phyloP scores from a whole-genome alignment of 2,113 vertebrate species.

The Pomatostomus ruficeps region DNA sequence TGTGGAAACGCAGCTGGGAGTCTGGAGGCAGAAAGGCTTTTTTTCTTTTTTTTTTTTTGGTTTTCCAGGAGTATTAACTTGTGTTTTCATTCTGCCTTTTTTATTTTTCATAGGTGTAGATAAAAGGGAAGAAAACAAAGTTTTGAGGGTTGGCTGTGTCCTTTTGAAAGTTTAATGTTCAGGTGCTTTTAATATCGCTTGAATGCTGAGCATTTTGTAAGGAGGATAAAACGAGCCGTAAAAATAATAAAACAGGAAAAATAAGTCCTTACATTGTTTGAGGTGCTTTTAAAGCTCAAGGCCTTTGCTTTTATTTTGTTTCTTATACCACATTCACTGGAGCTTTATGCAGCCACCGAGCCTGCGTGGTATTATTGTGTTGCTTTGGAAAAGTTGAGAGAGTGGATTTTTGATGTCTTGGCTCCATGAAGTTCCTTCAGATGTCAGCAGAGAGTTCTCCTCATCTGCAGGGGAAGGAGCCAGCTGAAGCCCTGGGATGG shows the following conservation, averaged over 20 bases:
- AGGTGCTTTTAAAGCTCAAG: background rate
- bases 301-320: background rate
- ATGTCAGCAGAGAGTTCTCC: background rate
- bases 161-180: background rate
- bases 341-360: background rate
- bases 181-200: conserved; percentile 15
- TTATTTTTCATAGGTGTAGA: background rate
- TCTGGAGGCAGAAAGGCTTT: background rate
- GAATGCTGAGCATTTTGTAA: background rate
- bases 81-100: background rate
- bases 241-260: background rate
- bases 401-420: background rate
- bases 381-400: background rate
- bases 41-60: background rate
- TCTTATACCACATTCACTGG: background rate
- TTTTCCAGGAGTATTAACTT: background rate
- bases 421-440: background rate
- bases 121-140: background rate
- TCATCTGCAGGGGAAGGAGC: background rate
- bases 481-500: background rate
- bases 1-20: background rate
- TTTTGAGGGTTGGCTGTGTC: background rate
- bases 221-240: background rate
- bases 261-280: background rate
- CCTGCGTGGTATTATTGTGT: background rate